Conservation (phyloP, 2,888 invertebrate species). For the Luperina testacea region DNA sequence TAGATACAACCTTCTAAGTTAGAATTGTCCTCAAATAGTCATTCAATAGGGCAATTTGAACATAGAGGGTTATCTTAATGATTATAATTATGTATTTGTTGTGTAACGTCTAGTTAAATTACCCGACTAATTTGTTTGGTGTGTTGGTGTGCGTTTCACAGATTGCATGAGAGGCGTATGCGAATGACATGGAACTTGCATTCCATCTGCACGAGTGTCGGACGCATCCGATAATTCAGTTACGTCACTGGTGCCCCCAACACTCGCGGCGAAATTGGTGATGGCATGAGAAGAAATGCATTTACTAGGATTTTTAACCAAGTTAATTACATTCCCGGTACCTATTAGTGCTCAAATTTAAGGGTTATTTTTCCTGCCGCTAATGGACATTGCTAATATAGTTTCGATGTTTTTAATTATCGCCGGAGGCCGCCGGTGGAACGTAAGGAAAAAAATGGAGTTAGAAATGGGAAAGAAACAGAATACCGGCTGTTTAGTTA, state of each 20-base stretch:
- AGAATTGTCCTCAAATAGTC: not conserved
- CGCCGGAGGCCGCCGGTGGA: not conserved
- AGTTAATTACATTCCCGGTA: constrained; percentile 14
- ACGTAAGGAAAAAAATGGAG: not conserved
- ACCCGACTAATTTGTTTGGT: not conserved
- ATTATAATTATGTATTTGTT: not conserved
- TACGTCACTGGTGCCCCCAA: constrained; percentile 15
- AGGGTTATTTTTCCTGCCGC: not conserved
- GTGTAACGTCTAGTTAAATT: constrained; percentile 1
- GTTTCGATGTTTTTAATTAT: not conserved
- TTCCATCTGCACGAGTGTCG: not conserved
- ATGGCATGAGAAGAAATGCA: constrained; percentile 28
- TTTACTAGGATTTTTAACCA: constrained; percentile 44
- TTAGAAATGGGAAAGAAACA: not conserved
- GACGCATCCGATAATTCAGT: constrained; percentile 32
- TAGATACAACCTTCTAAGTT: not conserved
- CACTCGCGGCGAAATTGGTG: constrained; percentile 4
- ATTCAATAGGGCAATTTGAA: not conserved
- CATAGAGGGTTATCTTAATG: not conserved
- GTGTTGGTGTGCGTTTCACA: not conserved
- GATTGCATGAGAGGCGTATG: constrained; percentile 1
- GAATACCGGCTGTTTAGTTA: not conserved
- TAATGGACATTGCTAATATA: constrained; percentile 8
- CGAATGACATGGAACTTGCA: constrained; percentile 17
- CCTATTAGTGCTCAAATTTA: constrained; percentile 7